Evolutionary conservation across 2,797 vertebrate species (phyloP).

Genomic region (Petrocephalus schoutedeni): DNA sequence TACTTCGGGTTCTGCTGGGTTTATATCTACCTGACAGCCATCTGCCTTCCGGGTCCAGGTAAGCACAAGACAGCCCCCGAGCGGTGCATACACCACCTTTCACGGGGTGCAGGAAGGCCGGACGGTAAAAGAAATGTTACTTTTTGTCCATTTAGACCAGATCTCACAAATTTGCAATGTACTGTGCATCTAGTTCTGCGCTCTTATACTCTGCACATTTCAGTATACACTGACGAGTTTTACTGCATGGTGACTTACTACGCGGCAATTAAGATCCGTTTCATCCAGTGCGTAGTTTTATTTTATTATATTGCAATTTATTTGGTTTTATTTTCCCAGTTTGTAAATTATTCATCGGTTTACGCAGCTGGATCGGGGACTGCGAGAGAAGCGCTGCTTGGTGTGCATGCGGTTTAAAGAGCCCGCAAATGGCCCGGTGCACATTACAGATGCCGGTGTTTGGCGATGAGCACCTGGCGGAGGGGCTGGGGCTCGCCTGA

Average conservation of each 20-base stretch:
- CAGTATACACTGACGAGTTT: background rate
- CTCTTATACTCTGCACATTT: background rate
- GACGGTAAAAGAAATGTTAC: background rate
- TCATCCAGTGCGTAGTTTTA: background rate
- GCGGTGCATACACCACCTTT: background rate
- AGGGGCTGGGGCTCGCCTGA: slow-evolving; percentile 33
- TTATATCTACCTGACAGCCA: slow-evolving; percentile 31
- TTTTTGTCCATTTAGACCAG: background rate
- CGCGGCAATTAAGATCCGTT: background rate
- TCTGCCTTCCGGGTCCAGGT: slow-evolving; percentile 44
- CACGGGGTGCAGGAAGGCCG: background rate
- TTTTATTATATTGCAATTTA: background rate
- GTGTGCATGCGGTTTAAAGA: background rate
- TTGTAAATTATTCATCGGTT: background rate
- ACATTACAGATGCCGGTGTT: background rate
- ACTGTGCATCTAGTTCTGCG: background rate
- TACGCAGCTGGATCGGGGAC: background rate
- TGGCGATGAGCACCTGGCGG: background rate
- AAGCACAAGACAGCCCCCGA: slow-evolving; percentile 29
- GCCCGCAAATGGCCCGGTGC: background rate
- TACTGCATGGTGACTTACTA: background rate
- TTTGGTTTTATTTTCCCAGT: background rate
- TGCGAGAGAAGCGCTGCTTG: background rate
- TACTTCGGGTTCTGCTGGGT: slow-evolving; percentile 36
- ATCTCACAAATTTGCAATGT: no score